A percentile compares a stretch with the other conserved stretches of the same genome.
Evolutionary conservation across 2,888 invertebrate genomes (phyloP).

Genomic region (Netelia melanura): DNA sequence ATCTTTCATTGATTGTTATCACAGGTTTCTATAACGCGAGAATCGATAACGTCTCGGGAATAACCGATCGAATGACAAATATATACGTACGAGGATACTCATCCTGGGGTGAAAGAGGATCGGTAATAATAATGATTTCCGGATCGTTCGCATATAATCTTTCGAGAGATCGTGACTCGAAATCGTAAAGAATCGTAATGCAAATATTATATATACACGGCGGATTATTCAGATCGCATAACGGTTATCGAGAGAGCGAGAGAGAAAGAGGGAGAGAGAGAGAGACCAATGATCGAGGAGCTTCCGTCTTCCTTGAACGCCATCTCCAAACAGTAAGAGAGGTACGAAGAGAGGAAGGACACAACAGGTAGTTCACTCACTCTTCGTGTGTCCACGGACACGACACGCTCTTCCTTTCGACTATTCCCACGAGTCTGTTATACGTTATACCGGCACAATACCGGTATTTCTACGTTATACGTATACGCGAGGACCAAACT

Average conservation of each 20-base stretch:
- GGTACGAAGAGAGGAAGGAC: background rate
- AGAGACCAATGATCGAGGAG: too few species aligned
- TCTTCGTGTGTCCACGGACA: slow-evolving; percentile 30
- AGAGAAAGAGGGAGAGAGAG: too few species aligned
- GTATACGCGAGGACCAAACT: too few species aligned
- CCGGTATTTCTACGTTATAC: too few species aligned
- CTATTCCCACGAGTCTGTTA: too few species aligned
- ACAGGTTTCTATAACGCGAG: background rate
- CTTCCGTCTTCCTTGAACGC: too few species aligned
- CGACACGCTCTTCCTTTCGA: too few species aligned
- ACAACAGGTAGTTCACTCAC: slow-evolving; percentile 44
- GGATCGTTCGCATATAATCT: slow-evolving; percentile 26
- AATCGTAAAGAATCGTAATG: slow-evolving; percentile 33
- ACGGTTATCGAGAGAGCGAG: too few species aligned
- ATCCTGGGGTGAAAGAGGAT: background rate
- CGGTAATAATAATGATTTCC: slow-evolving; percentile 40
- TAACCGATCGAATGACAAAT: slow-evolving; percentile 22
- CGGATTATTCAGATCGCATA: background rate
- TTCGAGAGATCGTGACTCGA: slow-evolving; percentile 39
- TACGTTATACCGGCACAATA: too few species aligned
- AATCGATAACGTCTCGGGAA: slow-evolving; percentile 12
- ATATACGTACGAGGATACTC: slow-evolving; percentile 1
- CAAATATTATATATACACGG: background rate
- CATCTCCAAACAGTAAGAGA: background rate
- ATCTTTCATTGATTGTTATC: slow-evolving; percentile 15